Evolutionary conservation across 2,888 invertebrate genomes (phyloP), one percentile per base, ranked within the genome.

Genomic region (Tolmerus cingulatus): DNA sequence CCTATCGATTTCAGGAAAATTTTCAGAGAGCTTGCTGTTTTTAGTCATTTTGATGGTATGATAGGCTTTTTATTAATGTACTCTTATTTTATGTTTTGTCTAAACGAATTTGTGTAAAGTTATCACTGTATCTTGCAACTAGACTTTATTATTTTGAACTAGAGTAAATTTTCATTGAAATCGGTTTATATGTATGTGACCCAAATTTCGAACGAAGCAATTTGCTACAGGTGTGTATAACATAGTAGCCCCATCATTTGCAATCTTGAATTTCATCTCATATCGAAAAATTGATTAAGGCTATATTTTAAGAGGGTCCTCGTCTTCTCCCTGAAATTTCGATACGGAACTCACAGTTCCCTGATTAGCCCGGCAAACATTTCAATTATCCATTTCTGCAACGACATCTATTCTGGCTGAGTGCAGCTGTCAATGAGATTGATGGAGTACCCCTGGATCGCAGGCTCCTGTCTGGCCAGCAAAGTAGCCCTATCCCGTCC

Each of bases 401-500:
- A 23, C 40, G 78, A 43, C 43, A 23, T 78, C 78, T 66, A 66
- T 66, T 66, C 66, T 14, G 66, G 9, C 27, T 27, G 66, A 81
- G 23, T 84, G 82, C 82, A 82, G 30, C 82, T 82, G 82, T 34
- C 66, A 84, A 66, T 66, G 37, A 74, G 57, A 66, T 40, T 57
- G 74, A 84, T 84, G 40, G 74, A 66, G 37, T 66, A 7, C 84
- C 40, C 46, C 37, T 34, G 66, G 19, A 66, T 27, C 66, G 66
- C 23, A 66, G 9, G n/a, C 19, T 79, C 37, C n/a, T n/a, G 43
- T 23, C 27, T 40, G 43, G 12, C n/a, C 34, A 37, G 23, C 37
- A 37, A 77, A n/a, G 77, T 12, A 66, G 66, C 27, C 8, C 16
- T 16, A 46, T 4, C 1, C 43, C 16, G 12, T 46, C 43, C 43